phyloP scores from a whole-genome alignment of 64 coral and sea anemone species.

The Pocillopora verrucosa region DNA sequence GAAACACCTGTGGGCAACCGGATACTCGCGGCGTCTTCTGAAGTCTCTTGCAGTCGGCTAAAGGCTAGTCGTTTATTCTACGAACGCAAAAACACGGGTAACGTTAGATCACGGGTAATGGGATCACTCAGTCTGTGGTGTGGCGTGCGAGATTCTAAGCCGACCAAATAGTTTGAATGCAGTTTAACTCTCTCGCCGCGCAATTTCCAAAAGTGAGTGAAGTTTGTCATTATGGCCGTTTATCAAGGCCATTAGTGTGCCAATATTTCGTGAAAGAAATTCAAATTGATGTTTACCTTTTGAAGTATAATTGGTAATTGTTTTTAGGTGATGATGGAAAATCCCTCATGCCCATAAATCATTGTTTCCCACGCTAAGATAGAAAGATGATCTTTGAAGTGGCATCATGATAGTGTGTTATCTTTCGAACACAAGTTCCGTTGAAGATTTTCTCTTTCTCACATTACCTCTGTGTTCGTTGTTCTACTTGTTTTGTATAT shows the following conservation, averaged over 20 bases:
- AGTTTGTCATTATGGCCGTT: background rate
- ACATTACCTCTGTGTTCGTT: background rate
- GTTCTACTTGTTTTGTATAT: background rate
- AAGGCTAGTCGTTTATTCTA: background rate
- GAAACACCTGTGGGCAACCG: background rate
- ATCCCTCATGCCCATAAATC: background rate
- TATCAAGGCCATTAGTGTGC: background rate
- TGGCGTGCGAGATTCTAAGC: too few species aligned
- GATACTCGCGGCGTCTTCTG: background rate
- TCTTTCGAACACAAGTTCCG: background rate
- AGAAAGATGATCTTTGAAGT: background rate
- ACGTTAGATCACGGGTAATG: background rate
- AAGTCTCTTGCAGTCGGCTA: background rate
- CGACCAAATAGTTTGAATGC: background rate
- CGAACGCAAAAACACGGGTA: background rate
- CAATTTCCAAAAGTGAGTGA: background rate
- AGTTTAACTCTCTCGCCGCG: background rate
- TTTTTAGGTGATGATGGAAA: background rate
- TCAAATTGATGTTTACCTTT: background rate
- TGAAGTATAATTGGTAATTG: background rate
- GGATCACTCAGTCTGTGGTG: too few species aligned
- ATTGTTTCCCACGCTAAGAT: background rate
- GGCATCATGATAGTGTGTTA: background rate
- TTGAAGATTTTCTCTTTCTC: background rate
- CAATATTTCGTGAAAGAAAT: constrained; percentile 14